Conservation (phyloP, 2,797 vertebrate species). For the Brachyalestes nurse region DNA sequence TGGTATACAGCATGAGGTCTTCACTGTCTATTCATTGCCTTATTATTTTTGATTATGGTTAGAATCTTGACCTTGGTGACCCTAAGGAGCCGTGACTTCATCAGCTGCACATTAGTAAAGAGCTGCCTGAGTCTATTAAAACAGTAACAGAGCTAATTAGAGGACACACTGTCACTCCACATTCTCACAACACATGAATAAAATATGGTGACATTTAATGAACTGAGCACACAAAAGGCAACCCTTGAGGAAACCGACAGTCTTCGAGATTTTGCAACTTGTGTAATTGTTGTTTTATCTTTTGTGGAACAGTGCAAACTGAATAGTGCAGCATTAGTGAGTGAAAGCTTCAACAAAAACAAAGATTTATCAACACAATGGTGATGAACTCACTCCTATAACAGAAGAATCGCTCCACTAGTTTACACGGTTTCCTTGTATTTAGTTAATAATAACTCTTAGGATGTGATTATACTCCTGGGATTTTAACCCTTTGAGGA, state of each 20-base stretch:
- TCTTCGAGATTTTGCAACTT: conserved; percentile 8
- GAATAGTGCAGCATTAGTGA: background rate
- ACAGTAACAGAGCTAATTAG: conserved; percentile 41
- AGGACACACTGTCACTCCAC: conserved; percentile 43
- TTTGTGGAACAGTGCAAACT: background rate
- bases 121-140: conserved; percentile 34
- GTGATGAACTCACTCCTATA: background rate
- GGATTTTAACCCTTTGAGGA: too few relatives aligned
- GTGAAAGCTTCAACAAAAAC: background rate
- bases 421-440: background rate
- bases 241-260: conserved; percentile 38
- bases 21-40: background rate
- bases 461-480: background rate
- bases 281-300: conserved; percentile 3
- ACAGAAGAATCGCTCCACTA: background rate
- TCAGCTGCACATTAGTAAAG: background rate
- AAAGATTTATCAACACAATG: background rate
- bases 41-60: conserved; percentile 7
- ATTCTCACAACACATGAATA: conserved; percentile 58
- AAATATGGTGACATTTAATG: conserved; percentile 63
- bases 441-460: background rate
- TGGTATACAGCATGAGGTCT: background rate
- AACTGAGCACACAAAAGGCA: conserved; percentile 47
- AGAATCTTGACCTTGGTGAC: background rate
- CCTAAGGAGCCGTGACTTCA: background rate